phyloP scores from a whole-genome alignment of 2,113 vertebrate genomes.

The Meriones unguiculatus region DNA sequence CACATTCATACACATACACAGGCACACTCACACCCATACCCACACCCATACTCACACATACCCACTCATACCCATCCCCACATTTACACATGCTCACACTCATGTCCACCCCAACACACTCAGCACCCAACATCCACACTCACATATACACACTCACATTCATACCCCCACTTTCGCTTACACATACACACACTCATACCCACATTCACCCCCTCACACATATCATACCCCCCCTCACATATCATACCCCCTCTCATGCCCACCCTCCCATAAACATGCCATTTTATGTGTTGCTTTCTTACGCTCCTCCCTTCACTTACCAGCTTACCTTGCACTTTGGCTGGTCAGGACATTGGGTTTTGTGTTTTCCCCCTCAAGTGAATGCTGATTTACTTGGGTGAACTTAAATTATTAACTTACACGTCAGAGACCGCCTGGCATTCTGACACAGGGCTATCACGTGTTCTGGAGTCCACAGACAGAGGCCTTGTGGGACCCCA shows the following conservation, averaged over 20 bases:
- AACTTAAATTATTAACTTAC: conserved; percentile 62
- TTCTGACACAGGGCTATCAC: conserved; percentile 16
- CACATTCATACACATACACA: not conserved
- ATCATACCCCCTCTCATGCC: not conserved
- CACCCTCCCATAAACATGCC: not conserved
- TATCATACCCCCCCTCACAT: not conserved
- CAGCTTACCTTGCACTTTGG: conserved; percentile 30
- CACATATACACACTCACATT: not conserved
- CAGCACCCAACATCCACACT: not conserved
- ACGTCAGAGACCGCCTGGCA: conserved; percentile 54
- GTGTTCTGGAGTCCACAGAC: conserved; percentile 55
- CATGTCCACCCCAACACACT: no score
- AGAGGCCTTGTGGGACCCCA: conserved; percentile 68
- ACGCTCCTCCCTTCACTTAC: not conserved
- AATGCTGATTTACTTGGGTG: conserved; percentile 25
- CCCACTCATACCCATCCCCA: not conserved
- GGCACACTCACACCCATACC: no score
- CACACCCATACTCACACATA: not conserved
- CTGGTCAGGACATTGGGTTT: not conserved
- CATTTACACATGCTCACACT: no score
- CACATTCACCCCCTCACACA: not conserved
- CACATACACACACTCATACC: not conserved
- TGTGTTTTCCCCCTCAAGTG: not conserved
- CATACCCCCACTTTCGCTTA: not conserved
- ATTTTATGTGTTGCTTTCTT: conserved; percentile 14